phyloP scores from a whole-genome alignment of 2,113 vertebrate genomes.

The Symphodus melops region DNA sequence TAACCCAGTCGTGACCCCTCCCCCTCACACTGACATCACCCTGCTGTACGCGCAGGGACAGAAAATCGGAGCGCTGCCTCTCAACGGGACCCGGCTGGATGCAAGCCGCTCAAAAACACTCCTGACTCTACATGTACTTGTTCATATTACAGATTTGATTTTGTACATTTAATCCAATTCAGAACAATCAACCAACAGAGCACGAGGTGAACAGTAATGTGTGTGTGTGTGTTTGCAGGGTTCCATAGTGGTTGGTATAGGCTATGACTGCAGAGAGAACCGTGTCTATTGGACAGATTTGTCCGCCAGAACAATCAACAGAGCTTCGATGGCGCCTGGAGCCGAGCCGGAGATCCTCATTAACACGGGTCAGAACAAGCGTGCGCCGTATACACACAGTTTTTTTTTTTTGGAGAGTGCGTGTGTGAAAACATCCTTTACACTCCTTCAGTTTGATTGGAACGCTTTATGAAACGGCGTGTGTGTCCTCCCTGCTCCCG shows the following conservation, averaged over 20 bases:
- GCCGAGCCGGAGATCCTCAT: conserved; percentile 91
- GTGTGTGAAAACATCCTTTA: too few species aligned
- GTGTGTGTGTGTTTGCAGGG: conserved; percentile 82
- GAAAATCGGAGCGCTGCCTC: conserved; percentile 92
- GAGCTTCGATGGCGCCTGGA: conserved; percentile 85
- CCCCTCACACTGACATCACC: conserved; percentile 81
- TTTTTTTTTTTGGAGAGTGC: too few species aligned
- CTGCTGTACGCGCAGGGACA: conserved; percentile 97
- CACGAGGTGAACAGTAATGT: neutral
- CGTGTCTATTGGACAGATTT: conserved; percentile 96
- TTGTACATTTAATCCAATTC: too few species aligned
- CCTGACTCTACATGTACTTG: conserved; percentile 89
- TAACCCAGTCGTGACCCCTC: conserved; percentile 87
- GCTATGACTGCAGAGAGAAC: conserved; percentile 92
- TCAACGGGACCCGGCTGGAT: conserved; percentile 89
- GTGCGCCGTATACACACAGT: neutral
- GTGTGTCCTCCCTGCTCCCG: neutral
- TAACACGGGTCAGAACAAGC: conserved; percentile 83
- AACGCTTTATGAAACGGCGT: neutral
- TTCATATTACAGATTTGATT: too few species aligned
- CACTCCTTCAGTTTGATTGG: neutral
- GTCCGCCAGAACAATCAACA: conserved; percentile 90
- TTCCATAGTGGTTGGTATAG: conserved; percentile 95
- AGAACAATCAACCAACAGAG: too few species aligned
- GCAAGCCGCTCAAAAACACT: conserved; percentile 87